These are phyloP conservation scores for Catagonus wagneri DNA, from an alignment of 2,113 vertebrate species.

Conservation along the genomic window DNA sequence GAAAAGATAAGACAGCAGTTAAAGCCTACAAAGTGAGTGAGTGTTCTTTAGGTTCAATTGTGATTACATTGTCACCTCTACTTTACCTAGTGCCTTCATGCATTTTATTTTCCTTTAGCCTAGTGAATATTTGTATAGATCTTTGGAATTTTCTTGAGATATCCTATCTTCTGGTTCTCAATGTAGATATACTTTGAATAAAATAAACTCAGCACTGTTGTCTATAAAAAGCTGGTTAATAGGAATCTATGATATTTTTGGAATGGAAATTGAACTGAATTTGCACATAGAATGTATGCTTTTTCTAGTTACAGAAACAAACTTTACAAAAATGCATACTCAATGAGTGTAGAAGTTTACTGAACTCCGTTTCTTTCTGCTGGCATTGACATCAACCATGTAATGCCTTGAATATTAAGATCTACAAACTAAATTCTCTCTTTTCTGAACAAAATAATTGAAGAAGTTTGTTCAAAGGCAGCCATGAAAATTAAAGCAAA, in stretches of 20 bases:
- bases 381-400: constrained; percentile 40
- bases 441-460: constrained; percentile 36
- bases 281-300: constrained; percentile 77
- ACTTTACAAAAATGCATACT: constrained; percentile 65
- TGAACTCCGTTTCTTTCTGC: constrained; percentile 55
- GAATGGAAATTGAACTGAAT: constrained; percentile 66
- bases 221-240: constrained; percentile 70
- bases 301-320: constrained; percentile 70
- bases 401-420: constrained; percentile 53
- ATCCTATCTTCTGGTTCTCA: constrained; percentile 44
- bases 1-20: constrained; percentile 68
- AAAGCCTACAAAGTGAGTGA: constrained; percentile 43
- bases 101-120: constrained; percentile 57
- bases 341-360: constrained; percentile 49
- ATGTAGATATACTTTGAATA: constrained; percentile 65
- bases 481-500: background rate
- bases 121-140: constrained; percentile 50
- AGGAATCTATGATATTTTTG: constrained; percentile 70
- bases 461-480: background rate
- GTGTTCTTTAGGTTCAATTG: constrained; percentile 66
- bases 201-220: constrained; percentile 69
- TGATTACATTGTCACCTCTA: background rate
- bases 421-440: background rate
- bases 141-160: constrained; percentile 52
- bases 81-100: constrained; percentile 51